phyloP scores from a whole-genome alignment of 2,113 vertebrate species.

The Heteronetta atricapilla region DNA sequence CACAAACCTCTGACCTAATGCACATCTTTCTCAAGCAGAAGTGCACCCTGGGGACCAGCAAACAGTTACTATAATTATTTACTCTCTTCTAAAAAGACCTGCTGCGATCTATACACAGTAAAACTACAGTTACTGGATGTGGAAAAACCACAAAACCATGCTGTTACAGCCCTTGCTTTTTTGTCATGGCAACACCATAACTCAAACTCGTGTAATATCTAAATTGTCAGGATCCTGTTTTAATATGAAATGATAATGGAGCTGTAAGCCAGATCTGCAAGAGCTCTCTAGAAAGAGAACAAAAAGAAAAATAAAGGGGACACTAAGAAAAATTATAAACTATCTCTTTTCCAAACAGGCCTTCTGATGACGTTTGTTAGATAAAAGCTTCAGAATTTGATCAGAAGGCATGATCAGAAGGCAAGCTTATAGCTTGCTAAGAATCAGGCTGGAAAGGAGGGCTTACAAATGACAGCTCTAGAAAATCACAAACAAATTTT shows the following conservation, averaged over 20 bases:
- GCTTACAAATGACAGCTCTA: background rate
- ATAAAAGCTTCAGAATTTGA: background rate
- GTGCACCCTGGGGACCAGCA: slow-evolving; percentile 63
- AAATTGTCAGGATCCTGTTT: slow-evolving; percentile 29
- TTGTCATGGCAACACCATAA: slow-evolving; percentile 55
- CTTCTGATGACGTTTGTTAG: background rate
- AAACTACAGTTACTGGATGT: slow-evolving; percentile 65
- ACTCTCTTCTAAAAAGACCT: slow-evolving; percentile 53
- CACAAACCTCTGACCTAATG: slow-evolving; percentile 56
- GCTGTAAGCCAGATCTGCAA: background rate
- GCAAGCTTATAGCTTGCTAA: background rate
- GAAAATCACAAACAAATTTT: background rate
- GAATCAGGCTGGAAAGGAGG: background rate
- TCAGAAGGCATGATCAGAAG: background rate
- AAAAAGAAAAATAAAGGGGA: background rate
- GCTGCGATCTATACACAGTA: slow-evolving; percentile 51
- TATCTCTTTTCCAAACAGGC: background rate
- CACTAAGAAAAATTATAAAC: background rate
- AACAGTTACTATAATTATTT: slow-evolving; percentile 70
- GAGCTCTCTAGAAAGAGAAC: background rate
- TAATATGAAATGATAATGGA: slow-evolving; percentile 29
- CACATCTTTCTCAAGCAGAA: slow-evolving; percentile 54
- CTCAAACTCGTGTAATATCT: slow-evolving; percentile 27
- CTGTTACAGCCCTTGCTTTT: slow-evolving; percentile 11
- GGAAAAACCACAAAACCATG: slow-evolving; percentile 39